Conservation (phyloP, 2,888 invertebrate genomes). For the Blastobasis adustella region DNA sequence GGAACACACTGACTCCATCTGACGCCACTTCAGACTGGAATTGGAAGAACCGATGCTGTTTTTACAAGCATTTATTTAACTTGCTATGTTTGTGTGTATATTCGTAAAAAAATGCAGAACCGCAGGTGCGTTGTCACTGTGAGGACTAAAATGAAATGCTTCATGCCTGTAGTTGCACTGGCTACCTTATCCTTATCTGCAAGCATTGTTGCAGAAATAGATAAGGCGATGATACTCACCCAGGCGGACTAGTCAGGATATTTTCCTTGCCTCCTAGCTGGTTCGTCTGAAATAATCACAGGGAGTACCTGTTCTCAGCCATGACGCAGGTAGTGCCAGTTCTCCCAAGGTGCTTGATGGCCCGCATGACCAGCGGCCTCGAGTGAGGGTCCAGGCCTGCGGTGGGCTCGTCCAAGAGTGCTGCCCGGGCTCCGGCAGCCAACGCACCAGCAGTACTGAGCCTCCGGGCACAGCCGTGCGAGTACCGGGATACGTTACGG, state of each 20-base stretch:
- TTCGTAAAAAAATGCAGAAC: too few relatives aligned
- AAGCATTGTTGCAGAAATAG: too few relatives aligned
- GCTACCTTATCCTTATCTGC: too few relatives aligned
- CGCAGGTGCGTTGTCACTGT: too few relatives aligned
- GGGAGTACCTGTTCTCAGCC: constrained; percentile 3
- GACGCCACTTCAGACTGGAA: constrained; percentile 10
- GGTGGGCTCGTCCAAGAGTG: constrained; percentile 85
- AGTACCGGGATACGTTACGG: constrained; percentile 50
- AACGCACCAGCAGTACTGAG: constrained; percentile 30
- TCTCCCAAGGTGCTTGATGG: background rate
- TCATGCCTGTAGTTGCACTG: too few relatives aligned
- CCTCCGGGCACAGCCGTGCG: constrained; percentile 84
- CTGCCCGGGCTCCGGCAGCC: constrained; percentile 73
- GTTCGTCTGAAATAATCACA: background rate
- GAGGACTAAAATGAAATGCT: too few relatives aligned
- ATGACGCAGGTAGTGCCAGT: background rate
- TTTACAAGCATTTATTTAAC: too few relatives aligned
- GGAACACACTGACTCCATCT: constrained; percentile 5
- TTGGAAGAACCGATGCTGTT: background rate
- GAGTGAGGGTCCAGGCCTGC: constrained; percentile 75
- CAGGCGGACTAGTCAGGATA: too few relatives aligned
- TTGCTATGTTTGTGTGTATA: too few relatives aligned
- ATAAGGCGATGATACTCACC: too few relatives aligned
- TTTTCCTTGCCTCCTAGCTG: too few relatives aligned
- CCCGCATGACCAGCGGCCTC: constrained; percentile 73